Conservation (phyloP, 2,113 vertebrate genomes). For the Dicrurus megarhynchus region DNA sequence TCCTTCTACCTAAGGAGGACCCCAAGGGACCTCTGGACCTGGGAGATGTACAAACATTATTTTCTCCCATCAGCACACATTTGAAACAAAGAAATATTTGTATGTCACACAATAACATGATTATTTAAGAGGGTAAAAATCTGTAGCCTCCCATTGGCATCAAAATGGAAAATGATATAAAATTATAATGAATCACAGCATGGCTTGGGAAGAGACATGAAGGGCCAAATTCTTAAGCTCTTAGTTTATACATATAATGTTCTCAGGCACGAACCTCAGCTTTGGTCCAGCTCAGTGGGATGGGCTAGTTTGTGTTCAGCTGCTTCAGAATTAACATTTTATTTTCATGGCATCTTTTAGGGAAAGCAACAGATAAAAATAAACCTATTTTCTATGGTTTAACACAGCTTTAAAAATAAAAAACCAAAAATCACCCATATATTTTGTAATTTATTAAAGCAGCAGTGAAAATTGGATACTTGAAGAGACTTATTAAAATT, state of each 20-base stretch:
- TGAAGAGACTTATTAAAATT: neutral
- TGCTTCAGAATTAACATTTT: neutral
- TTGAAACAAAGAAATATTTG: neutral
- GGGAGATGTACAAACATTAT: neutral
- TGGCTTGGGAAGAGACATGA: neutral
- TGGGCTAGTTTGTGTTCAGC: neutral
- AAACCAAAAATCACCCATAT: neutral
- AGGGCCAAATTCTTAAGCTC: conserved; percentile 16
- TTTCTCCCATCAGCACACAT: neutral
- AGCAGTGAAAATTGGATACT: neutral
- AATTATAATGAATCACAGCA: conserved; percentile 25
- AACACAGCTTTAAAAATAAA: neutral
- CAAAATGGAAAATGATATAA: neutral
- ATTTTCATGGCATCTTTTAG: neutral
- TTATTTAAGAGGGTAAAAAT: conserved; percentile 42
- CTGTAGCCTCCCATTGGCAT: conserved; percentile 21
- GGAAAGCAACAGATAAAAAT: neutral
- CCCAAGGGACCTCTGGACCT: neutral
- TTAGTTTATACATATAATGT: conserved; percentile 12
- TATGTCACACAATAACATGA: neutral
- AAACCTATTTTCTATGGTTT: neutral
- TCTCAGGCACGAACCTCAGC: neutral
- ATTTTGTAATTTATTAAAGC: neutral
- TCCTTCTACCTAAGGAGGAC: neutral
- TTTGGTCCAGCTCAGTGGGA: neutral